Conservation (phyloP, 53 echinoderm and acorn worm genomes). For the Echinometra lucunter region DNA sequence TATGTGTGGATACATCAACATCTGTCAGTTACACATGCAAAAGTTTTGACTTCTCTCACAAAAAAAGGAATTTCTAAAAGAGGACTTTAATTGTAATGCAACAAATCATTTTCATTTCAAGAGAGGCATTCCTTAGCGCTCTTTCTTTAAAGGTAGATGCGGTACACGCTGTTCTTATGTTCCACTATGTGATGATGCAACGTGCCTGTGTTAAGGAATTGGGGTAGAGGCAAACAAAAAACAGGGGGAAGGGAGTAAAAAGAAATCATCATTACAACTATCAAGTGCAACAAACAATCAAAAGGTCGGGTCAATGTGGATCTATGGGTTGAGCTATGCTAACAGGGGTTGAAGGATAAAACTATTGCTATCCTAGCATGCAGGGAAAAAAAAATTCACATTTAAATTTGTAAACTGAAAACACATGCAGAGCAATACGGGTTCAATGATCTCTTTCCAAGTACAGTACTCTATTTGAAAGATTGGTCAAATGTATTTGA, state of each 20-base stretch:
- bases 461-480: too few species aligned
- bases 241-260: constrained; percentile 29
- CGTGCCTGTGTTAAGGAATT: constrained; percentile 69
- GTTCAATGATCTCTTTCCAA: not conserved
- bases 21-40: not conserved
- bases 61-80: not conserved
- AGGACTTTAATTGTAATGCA: not conserved
- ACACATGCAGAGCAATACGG: not conserved
- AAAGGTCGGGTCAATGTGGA: not conserved
- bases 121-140: constrained; percentile 19
- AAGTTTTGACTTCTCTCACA: not conserved
- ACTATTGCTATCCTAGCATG: not conserved
- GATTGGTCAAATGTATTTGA: not conserved
- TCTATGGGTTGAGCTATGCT: not conserved
- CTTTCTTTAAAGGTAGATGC: constrained; percentile 65
- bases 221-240: constrained; percentile 20
- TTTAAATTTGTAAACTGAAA: not conserved
- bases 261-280: constrained; percentile 47
- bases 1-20: not conserved
- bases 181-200: constrained; percentile 60
- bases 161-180: constrained; percentile 59
- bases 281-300: constrained; percentile 17
- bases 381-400: not conserved
- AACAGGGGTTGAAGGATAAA: not conserved
- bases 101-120: not conserved